Base-by-base conservation (phyloP, 2,888 invertebrate genomes). In the Eupithecia subfuscata region DNA sequence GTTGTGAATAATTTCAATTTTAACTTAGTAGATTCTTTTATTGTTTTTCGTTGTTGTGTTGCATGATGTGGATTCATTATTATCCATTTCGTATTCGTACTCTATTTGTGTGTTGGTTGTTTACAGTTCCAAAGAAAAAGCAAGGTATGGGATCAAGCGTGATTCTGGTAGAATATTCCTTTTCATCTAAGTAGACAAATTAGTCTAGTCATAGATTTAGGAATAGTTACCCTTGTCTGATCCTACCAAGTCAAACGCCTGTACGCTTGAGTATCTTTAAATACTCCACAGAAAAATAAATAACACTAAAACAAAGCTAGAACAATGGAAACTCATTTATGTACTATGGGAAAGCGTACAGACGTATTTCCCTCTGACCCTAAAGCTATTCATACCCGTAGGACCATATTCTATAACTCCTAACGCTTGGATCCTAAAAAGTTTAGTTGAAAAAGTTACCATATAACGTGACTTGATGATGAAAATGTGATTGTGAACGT, bases 101-200 rank as follows among this genome's bases (percentile, higher is more conserved):
- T 94, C 89, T 93, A 93, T 92, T 91, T 94, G 88, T 94, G 90
- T 95, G 92, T 96, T 96, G 95, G 95, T 96, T 96, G 96, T 96
- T 97, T 97, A 96, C 97, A 97, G 97, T 96, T 96, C 96, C 97
- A 96, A 97, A 97, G 96, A 97, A 97, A 97, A 96, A 96, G 95
- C 96, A 95, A 95, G 95, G 95, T 95, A 95, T 95, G 94, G 94
- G 94, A 94, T 93, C 93, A 94, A 93, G 88, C 92, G 93, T 92
- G 94, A 92, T 91, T 92, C 94, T 95, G 95, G 95, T 95, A 95
- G 95, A 94, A 92, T 94, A 94, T 94, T 92, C 91, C 93, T 93
- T 93, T 93, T 92, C 93, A 94, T 93, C 91, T 94, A 89, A 83
- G 93, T 94, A 94, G 94, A 85, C 86, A 82, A 60, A 89, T 87